Percentiles rank a stretch among this genome's conserved stretches.
Evolutionary conservation across 1,140 invertebrate species (phyloP).

Genomic region (Drosophila paulistorum): DNA sequence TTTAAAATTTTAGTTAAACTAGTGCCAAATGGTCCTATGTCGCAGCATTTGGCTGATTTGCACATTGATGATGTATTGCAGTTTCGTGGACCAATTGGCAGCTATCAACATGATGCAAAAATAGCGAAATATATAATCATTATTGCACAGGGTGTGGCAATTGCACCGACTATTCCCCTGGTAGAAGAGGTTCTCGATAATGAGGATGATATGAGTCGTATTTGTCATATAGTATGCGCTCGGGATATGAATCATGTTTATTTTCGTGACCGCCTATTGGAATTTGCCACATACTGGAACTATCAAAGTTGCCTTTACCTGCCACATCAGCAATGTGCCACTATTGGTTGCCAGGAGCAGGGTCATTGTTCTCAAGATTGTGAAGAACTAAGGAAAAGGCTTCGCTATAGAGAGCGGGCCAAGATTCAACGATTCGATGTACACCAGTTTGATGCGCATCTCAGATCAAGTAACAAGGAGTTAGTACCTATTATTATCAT

Average conservation of each 20-base stretch:
- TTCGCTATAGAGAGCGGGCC: slow-evolving; percentile 61
- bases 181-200: slow-evolving; percentile 66
- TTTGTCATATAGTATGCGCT: slow-evolving; percentile 67
- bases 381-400: slow-evolving; percentile 22
- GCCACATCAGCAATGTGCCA: slow-evolving; percentile 44
- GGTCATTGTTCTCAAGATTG: slow-evolving; percentile 30
- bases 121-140: slow-evolving; percentile 49
- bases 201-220: slow-evolving; percentile 71
- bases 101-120: slow-evolving; percentile 41
- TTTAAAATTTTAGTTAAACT: slow-evolving; percentile 78
- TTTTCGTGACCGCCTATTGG: slow-evolving; percentile 62
- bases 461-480: neutral
- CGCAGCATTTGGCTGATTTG: slow-evolving; percentile 40
- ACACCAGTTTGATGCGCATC: slow-evolving; percentile 8
- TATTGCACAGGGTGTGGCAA: slow-evolving; percentile 73
- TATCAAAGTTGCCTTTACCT: slow-evolving; percentile 64
- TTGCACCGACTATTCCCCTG: slow-evolving; percentile 70
- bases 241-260: slow-evolving; percentile 61
- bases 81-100: slow-evolving; percentile 76
- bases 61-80: slow-evolving; percentile 50
- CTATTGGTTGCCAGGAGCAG: neutral
- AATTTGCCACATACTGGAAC: slow-evolving; percentile 75
- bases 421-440: slow-evolving; percentile 35
- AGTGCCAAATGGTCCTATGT: slow-evolving; percentile 62
- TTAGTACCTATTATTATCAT: slow-evolving; percentile 38